phyloP scores from a whole-genome alignment of 2,888 invertebrate species.

The Nymphalis polychloros region DNA sequence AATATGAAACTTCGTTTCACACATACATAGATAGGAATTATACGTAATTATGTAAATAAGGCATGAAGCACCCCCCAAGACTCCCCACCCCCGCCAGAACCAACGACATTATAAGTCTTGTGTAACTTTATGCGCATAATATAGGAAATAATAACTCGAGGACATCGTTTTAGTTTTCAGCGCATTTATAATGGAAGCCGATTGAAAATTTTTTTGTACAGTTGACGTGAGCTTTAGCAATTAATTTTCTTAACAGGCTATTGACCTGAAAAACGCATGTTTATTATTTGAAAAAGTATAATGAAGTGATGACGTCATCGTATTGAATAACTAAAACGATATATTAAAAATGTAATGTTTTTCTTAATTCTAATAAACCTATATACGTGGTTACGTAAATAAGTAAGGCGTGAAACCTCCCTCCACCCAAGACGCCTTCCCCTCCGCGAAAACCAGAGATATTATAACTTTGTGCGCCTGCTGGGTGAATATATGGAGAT shows the following conservation, averaged over 20 bases:
- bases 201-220: no score
- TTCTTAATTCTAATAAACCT: background rate
- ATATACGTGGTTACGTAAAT: conserved; percentile 41
- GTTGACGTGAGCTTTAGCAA: no score
- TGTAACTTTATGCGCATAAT: conserved; percentile 57
- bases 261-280: no score
- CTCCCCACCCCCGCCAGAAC: conserved; percentile 65
- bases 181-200: no score
- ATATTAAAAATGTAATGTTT: background rate
- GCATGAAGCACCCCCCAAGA: conserved; percentile 50
- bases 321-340: no score
- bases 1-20: conserved; percentile 44
- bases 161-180: no score
- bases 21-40: conserved; percentile 48
- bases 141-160: background rate
- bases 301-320: no score
- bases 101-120: conserved; percentile 61
- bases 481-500: conserved; percentile 44
- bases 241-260: no score
- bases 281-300: no score
- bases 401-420: conserved; percentile 49
- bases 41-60: conserved; percentile 77
- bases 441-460: conserved; percentile 72
- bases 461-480: conserved; percentile 70
- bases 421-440: conserved; percentile 47